Conservation (phyloP, 2,113 vertebrate species). For the Myrmecophaga tridactyla region DNA sequence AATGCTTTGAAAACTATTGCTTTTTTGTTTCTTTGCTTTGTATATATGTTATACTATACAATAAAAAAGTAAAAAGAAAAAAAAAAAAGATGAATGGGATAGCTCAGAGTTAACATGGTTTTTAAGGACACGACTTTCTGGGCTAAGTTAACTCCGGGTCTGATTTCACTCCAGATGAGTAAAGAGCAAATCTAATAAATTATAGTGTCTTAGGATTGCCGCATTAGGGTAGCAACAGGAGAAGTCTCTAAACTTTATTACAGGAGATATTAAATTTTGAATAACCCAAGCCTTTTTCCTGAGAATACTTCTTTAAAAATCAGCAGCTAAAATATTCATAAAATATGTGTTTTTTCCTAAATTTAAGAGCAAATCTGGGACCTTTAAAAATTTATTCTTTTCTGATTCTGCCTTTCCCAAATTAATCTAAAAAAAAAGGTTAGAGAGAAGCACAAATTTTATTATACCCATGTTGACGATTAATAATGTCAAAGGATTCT, state of each 20-base stretch:
- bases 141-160: neutral
- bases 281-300: constrained; percentile 21
- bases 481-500: constrained; percentile 5
- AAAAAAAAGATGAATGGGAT: neutral
- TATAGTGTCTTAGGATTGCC: neutral
- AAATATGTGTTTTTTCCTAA: constrained; percentile 56
- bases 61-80: no score
- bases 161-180: neutral
- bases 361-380: constrained; percentile 38
- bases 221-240: neutral
- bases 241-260: neutral
- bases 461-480: constrained; percentile 44
- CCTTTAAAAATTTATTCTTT: constrained; percentile 45
- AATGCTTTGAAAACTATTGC: no score
- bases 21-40: no score
- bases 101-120: neutral
- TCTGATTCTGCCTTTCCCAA: constrained; percentile 51
- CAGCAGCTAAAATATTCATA: constrained; percentile 46
- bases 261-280: constrained; percentile 27
- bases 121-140: neutral
- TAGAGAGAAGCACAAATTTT: constrained; percentile 47
- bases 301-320: constrained; percentile 13
- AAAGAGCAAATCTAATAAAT: neutral
- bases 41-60: no score
- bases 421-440: constrained; percentile 59